A percentile compares a stretch with the other conserved stretches of the same genome.
Conservation (phyloP, 92 coral and sea anemone species). For the Pocillopora meandrina region DNA sequence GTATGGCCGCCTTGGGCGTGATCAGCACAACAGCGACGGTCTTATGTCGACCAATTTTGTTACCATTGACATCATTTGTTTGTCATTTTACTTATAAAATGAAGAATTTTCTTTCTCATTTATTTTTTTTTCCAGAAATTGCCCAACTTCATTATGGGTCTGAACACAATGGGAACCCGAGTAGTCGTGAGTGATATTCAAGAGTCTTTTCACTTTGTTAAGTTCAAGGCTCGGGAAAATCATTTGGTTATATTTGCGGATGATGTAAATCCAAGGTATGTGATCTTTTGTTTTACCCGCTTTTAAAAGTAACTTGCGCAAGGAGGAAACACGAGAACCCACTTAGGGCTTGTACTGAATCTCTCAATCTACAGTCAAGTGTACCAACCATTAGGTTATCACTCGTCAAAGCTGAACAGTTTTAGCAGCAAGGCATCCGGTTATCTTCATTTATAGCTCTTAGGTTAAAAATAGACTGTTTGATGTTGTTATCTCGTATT, state of each 20-base stretch:
- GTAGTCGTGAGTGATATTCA: constrained; percentile 91
- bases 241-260: constrained; percentile 96
- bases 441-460: too few species aligned
- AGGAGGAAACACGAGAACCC: background rate
- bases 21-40: background rate
- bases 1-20: constrained; percentile 17
- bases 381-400: too few species aligned
- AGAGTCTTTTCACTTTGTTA: constrained; percentile 92
- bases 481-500: too few species aligned
- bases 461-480: too few species aligned
- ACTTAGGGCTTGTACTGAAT: too few species aligned
- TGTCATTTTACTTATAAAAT: background rate
- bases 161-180: constrained; percentile 89
- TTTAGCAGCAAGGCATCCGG: too few species aligned
- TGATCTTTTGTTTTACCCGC: background rate
- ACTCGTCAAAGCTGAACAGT: too few species aligned
- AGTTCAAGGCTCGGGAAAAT: constrained; percentile 93
- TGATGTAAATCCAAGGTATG: constrained; percentile 95
- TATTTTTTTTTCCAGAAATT: constrained; percentile 72
- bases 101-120: background rate
- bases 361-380: too few species aligned
- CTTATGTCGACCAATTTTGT: too few species aligned
- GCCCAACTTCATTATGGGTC: constrained; percentile 86
- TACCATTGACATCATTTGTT: too few species aligned
- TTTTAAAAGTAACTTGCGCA: background rate